Conservation (phyloP, 1,140 invertebrate genomes). For the Rhagoletis pomonella region DNA sequence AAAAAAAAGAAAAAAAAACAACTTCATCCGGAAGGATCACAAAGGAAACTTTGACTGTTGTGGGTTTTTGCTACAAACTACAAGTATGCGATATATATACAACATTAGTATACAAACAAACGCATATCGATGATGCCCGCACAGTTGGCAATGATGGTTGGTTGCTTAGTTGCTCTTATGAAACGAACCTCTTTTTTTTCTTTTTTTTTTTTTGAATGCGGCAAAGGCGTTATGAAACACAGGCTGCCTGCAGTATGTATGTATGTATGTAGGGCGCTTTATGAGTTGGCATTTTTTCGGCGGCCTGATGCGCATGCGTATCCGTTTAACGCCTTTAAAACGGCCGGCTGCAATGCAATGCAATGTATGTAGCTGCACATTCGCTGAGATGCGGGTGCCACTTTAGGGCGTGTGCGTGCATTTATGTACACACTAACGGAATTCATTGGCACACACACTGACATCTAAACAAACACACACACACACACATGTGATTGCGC, state of each 20-base stretch:
- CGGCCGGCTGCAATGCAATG: conserved; percentile 19
- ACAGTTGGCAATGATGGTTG: conserved; percentile 26
- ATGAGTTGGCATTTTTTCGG: conserved; percentile 35
- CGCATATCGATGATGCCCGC: conserved; percentile 26
- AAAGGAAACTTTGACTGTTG: conserved; percentile 26
- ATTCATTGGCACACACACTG: background rate
- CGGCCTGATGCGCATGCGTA: conserved; percentile 4
- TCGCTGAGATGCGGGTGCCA: background rate
- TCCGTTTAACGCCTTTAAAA: background rate
- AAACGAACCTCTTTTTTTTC: background rate
- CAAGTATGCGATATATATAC: no score
- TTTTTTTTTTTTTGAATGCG: background rate
- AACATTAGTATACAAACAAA: background rate
- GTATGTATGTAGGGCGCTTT: background rate
- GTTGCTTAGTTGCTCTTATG: background rate
- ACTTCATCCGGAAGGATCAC: conserved; percentile 6
- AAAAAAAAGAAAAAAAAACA: background rate
- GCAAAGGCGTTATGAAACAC: no score
- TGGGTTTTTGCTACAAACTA: background rate
- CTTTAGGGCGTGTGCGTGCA: conserved; percentile 6
- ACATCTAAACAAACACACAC: no score
- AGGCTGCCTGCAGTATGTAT: background rate
- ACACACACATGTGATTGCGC: background rate
- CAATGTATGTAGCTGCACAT: background rate
- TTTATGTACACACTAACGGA: conserved; percentile 23